Evolutionary conservation across 2,113 vertebrate species (phyloP).

Genomic region (Sorex fumeus): DNA sequence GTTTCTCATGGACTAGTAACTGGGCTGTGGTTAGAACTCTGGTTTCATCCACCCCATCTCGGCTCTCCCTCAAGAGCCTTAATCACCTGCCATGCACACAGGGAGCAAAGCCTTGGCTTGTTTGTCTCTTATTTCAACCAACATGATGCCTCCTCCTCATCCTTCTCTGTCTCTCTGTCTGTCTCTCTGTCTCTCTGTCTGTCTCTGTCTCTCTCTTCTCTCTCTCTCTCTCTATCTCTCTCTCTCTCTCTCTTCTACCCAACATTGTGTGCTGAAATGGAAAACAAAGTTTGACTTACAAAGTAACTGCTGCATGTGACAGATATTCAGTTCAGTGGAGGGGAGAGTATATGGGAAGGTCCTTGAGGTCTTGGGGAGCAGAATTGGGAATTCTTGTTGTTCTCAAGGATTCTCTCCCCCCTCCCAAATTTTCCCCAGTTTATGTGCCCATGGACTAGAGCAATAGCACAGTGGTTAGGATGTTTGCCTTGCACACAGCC

Average conservation of each 20-base stretch:
- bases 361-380: not conserved
- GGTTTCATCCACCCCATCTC: constrained; percentile 65
- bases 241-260: not conserved
- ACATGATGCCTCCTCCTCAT: constrained; percentile 32
- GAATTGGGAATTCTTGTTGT: not conserved
- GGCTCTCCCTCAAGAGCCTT: constrained; percentile 57
- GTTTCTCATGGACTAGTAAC: constrained; percentile 74
- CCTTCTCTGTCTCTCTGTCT: too few relatives aligned
- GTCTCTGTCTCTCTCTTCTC: too few relatives aligned
- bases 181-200: too few relatives aligned
- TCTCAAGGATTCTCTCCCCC: not conserved
- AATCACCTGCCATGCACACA: constrained; percentile 68
- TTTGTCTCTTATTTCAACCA: constrained; percentile 45
- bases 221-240: too few relatives aligned
- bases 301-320: not conserved
- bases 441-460: not conserved
- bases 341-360: not conserved
- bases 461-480: too few relatives aligned
- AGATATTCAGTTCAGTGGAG: not conserved
- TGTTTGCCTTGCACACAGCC: too few relatives aligned
- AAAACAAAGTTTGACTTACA: constrained; percentile 30
- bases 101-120: not conserved
- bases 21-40: constrained; percentile 68
- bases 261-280: not conserved
- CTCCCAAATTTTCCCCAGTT: not conserved